Conservation (phyloP, 2,797 vertebrate species). For the Chaetodon trifasciatus region DNA sequence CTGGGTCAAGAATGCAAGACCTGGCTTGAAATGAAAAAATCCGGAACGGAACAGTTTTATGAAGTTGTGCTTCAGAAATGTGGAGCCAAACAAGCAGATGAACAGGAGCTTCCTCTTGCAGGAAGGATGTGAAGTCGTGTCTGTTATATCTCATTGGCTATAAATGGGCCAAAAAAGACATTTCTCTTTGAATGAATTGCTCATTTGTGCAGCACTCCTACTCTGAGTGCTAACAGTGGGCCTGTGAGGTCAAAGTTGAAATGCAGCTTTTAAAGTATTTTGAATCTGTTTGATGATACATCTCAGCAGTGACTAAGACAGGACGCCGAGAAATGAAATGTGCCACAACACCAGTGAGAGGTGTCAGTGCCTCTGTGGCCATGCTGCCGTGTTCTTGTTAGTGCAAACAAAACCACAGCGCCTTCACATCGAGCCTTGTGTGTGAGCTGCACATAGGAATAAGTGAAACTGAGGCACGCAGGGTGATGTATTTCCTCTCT, state of each 20-base stretch:
- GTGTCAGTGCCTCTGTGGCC: accelerated
- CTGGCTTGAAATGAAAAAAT: constrained; percentile 14
- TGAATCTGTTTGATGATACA: neutral
- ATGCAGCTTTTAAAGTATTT: neutral
- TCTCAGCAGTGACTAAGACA: neutral
- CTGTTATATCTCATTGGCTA: constrained; percentile 63
- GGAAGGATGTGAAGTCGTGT: constrained; percentile 79
- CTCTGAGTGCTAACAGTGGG: neutral
- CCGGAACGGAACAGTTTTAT: constrained; percentile 38
- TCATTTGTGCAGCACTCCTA: constrained; percentile 20
- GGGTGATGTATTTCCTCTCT: neutral
- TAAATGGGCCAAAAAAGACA: constrained; percentile 51
- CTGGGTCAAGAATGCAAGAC: constrained; percentile 11
- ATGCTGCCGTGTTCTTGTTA: neutral
- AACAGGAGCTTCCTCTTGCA: constrained; percentile 72
- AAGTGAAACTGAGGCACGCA: neutral
- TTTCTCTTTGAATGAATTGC: constrained; percentile 52
- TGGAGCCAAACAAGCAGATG: constrained; percentile 18
- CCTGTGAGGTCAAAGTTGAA: neutral
- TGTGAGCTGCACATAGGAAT: neutral
- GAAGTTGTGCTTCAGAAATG: constrained; percentile 19
- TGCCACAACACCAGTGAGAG: accelerated
- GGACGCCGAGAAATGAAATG: neutral
- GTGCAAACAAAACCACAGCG: neutral
- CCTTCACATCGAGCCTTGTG: accelerated